Evolutionary conservation across 2,888 invertebrate species (phyloP).

Genomic region (Polyploca ridens): DNA sequence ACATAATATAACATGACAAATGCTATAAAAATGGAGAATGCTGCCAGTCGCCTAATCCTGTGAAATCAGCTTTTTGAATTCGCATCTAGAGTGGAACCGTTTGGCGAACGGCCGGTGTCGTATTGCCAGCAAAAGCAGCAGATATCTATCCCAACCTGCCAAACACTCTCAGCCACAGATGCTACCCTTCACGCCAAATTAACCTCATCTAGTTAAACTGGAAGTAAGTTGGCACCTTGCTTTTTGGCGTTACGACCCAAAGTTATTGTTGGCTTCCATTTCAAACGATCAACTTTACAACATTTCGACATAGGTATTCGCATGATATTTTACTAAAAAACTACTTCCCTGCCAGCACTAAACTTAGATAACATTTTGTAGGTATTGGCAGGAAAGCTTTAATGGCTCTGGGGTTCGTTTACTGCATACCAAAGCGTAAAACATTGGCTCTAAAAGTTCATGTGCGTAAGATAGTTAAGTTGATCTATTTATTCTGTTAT

Average conservation of each 20-base stretch:
- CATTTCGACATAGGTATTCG: not conserved
- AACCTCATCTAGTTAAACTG: conserved; percentile 57
- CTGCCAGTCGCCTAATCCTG: conserved; percentile 42
- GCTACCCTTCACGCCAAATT: conserved; percentile 62
- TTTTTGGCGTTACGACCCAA: conserved; percentile 47
- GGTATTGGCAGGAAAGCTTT: not conserved
- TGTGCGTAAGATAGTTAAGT: not conserved
- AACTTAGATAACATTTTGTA: not conserved
- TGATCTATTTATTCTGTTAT: not conserved
- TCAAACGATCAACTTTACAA: conserved; percentile 1
- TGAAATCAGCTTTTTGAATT: conserved; percentile 54
- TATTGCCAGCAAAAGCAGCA: conserved; percentile 62
- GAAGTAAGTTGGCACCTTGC: conserved; percentile 41
- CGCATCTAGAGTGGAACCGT: conserved; percentile 48
- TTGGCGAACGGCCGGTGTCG: conserved; percentile 54
- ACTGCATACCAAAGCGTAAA: not conserved
- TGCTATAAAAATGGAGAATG: conserved; percentile 12
- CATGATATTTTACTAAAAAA: not conserved
- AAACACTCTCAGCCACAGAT: conserved; percentile 58
- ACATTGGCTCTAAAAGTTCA: not conserved
- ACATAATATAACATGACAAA: not conserved
- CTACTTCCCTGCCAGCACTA: not conserved
- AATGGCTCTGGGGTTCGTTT: not conserved
- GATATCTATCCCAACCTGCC: conserved; percentile 55
- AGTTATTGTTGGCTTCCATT: not conserved